Evolutionary conservation across 1,140 invertebrate species (phyloP).

Genomic region (Tribolium castaneum): DNA sequence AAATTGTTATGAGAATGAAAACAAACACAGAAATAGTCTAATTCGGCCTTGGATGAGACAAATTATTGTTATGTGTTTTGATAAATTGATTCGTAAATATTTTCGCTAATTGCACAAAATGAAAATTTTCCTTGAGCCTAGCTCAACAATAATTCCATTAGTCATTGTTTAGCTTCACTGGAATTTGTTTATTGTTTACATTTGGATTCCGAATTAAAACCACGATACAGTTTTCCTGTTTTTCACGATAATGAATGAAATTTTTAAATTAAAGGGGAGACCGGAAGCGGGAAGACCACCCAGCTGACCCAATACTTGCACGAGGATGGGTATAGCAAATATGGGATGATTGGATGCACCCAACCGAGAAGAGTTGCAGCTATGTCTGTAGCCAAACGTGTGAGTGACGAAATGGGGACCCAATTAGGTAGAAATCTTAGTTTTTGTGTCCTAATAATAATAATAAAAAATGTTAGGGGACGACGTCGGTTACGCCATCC

Average conservation of each 20-base stretch:
- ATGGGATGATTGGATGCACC: slow-evolving; percentile 96
- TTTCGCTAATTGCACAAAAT: too few relatives aligned
- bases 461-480: slow-evolving; percentile 69
- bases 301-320: slow-evolving; percentile 99
- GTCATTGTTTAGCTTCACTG: too few relatives aligned
- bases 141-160: too few relatives aligned
- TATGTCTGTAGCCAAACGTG: slow-evolving; percentile 99
- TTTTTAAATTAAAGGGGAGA: slow-evolving; percentile 78
- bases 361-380: slow-evolving; percentile 95
- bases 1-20: background rate
- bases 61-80: too few relatives aligned
- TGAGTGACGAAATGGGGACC: slow-evolving; percentile 97
- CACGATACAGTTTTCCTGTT: background rate
- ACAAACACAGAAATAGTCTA: background rate
- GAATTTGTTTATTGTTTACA: too few relatives aligned
- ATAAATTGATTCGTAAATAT: too few relatives aligned
- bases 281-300: slow-evolving; percentile 98
- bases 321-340: slow-evolving; percentile 95
- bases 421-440: slow-evolving; percentile 72
- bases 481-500: slow-evolving; percentile 98
- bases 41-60: background rate
- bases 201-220: background rate
- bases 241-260: background rate
- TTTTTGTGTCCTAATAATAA: slow-evolving; percentile 3
- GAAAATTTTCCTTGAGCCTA: too few relatives aligned